Percentiles rank a stretch among this genome's conserved stretches.
phyloP scores from a whole-genome alignment of 2,888 invertebrate genomes.

The Luperina nickerlii region DNA sequence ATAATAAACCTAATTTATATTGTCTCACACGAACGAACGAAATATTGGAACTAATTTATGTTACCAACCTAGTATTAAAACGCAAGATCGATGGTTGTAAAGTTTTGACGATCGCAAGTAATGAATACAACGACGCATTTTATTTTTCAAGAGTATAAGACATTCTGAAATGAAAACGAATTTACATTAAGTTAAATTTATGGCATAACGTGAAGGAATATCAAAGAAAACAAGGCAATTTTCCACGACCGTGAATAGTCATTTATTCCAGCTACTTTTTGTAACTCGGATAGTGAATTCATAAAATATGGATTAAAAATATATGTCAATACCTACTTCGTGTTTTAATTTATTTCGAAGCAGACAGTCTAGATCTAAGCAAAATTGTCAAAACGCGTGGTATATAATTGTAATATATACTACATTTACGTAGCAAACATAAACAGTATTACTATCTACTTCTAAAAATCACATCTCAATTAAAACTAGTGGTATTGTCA shows the following conservation, averaged over 20 bases:
- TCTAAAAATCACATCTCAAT: constrained; percentile 66
- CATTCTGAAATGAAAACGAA: not conserved
- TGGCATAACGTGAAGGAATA: not conserved
- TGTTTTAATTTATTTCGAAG: constrained; percentile 1
- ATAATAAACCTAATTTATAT: not conserved
- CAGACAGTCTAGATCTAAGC: not conserved
- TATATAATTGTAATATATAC: not conserved
- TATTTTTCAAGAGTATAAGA: not conserved
- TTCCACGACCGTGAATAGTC: not conserved
- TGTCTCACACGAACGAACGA: not conserved
- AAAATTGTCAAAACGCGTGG: constrained; percentile 18
- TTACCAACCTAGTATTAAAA: not conserved
- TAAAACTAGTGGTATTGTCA: constrained; percentile 79
- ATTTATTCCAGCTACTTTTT: not conserved
- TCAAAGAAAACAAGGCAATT: not conserved
- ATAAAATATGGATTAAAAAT: not conserved
- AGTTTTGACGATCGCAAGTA: not conserved
- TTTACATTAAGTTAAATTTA: not conserved
- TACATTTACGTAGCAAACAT: constrained; percentile 39
- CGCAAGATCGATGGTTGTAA: not conserved
- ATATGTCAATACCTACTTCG: not conserved
- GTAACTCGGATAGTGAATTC: not conserved
- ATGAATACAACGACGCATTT: not conserved
- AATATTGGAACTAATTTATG: not conserved
- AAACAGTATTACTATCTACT: constrained; percentile 48